A percentile compares a stretch with the other conserved stretches of the same genome.
phyloP scores from a whole-genome alignment of 2,888 invertebrate genomes.

The Limenitis camilla region DNA sequence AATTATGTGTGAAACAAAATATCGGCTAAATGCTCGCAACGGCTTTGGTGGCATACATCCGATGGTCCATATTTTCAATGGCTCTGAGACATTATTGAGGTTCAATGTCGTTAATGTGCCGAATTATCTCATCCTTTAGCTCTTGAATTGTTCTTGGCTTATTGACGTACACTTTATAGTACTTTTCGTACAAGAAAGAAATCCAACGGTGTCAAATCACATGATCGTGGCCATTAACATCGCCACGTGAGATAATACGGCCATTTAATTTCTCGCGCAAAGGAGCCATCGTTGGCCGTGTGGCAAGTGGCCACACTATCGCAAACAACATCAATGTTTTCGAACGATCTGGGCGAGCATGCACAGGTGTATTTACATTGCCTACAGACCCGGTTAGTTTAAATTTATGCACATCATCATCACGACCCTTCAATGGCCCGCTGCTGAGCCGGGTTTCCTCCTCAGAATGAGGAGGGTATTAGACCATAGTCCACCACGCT shows the following conservation, averaged over 20 bases:
- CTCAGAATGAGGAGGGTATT: too few relatives aligned
- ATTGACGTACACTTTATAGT: constrained; percentile 21
- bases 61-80: constrained; percentile 17
- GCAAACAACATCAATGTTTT: too few relatives aligned
- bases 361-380: too few relatives aligned
- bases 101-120: constrained; percentile 21
- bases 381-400: too few relatives aligned
- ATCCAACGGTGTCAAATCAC: constrained; percentile 11
- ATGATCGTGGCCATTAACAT: constrained; percentile 12
- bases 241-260: constrained; percentile 13
- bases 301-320: not conserved
- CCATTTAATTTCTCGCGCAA: constrained; percentile 21
- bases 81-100: constrained; percentile 14
- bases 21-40: constrained; percentile 16
- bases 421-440: too few relatives aligned
- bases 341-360: too few relatives aligned
- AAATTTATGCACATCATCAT: too few relatives aligned
- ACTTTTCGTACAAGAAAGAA: constrained; percentile 21
- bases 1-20: constrained; percentile 9
- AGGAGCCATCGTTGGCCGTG: constrained; percentile 13
- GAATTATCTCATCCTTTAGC: constrained; percentile 22
- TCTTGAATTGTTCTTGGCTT: constrained; percentile 20
- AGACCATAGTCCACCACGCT: too few relatives aligned
- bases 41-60: constrained; percentile 15
- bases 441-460: too few relatives aligned